Base-by-base conservation (phyloP, 2,888 invertebrate genomes). In the Noctuana brunneofusca region DNA sequence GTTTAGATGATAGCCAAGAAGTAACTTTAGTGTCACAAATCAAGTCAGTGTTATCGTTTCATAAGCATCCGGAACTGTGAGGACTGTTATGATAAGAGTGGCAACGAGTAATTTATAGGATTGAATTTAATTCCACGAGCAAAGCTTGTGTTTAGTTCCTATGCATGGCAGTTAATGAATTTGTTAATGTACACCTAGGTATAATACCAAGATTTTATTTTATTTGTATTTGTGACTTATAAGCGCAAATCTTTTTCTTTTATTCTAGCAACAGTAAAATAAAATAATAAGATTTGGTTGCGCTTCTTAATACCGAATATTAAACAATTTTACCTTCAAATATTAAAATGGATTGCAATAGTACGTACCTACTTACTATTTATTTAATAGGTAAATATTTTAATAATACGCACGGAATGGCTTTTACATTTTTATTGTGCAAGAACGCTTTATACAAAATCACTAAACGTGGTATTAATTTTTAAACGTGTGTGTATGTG, bases 111-210 rank as follows among this genome's bases (percentile, higher is more conserved):
- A 71, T 71, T 78, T 75, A 75, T 71, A 74, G 76, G 72, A 76
- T 66, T 82, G 75, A 82, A 75, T 71, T 77, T 72, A 71, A 78
- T 75, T 76, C 74, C 79, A 85, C 81, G 85, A 86, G 87, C 86
- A 83, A 84, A 85, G 90, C 90, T 89, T 89, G 87, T 86, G 85
- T 88, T 89, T 86, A 86, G 88, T 91, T 90, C 87, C 87, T 89
- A 87, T 81, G 84, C 82, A 85, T 83, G 76, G 77, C 85, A 76
- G 77, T 74, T 73, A 72, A 68, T 35, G 14, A 57, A 46, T 58
- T 46, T 35, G 46, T 52, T 48, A 16, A 16, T 32, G 27, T 32
- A 16, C n/a, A n/a, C n/a, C n/a, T 41, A 56, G 14, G n/a, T 52
- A 43, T 49, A 50, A 38, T 52, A 55, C 22, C 16, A 38, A 24